Evolutionary conservation across 1,140 invertebrate species (phyloP), one percentile per base, ranked within the genome.

Genomic region (Stegodyphus mimosarum): DNA sequence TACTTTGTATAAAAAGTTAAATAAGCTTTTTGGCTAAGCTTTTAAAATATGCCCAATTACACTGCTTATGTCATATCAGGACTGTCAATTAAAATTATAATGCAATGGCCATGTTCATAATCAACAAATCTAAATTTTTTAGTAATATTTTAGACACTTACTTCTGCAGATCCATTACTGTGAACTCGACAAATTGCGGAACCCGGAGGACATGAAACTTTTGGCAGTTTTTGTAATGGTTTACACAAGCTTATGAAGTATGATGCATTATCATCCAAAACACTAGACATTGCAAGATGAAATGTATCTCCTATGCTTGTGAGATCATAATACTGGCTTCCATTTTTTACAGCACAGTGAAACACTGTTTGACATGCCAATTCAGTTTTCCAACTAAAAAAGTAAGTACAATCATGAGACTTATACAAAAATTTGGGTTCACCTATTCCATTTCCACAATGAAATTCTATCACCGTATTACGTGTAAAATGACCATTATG

Each of bases 201-300:
- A 6, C 89, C 89, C 13, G 90, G 86, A 5, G 89, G 90, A 83
- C 90, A 91, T 0, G 88, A 85, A 6, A 83, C 48, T 71, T 70
- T 88, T 76, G 84, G 87, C 4, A 89, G 87, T 6, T 88, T 89
- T 53, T 90, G 89, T 11, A 91, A 79, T 18, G 90, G 88, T 74
- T 88, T 88, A 81, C 90, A 91, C 1, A 91, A 86, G 87, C 90
- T 91, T 48, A 91, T 88, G 76, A 90, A 91, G 71, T 89, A 90
- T 6, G 84, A 79, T 6, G 87, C 63, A n/a, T 77, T 81, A 77
- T 88, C 81, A 18, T 87, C 83, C 7, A 76, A 48, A 5, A 86
- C 48, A 9, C 80, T 75, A 3, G 89, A 49, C 7, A 86, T 88
- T 15, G 89, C 83, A 76, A 89, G 87, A 51, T 90, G 87, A 9